Evolutionary conservation across 2,113 vertebrate species (phyloP).

Genomic region (Nesogale talazaci): DNA sequence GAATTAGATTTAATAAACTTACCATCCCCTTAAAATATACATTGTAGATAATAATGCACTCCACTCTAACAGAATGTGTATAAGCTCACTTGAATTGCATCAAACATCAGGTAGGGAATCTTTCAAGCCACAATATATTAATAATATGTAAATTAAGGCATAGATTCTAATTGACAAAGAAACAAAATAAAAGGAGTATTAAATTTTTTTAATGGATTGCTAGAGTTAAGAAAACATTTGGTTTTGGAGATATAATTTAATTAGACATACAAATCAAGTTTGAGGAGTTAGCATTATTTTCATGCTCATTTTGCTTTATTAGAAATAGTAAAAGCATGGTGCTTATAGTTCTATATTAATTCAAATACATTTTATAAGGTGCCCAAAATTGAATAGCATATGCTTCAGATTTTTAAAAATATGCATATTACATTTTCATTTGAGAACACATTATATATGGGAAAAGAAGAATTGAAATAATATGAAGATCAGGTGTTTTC

Average conservation of each 20-base stretch:
- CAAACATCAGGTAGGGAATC: neutral
- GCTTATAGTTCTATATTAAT: neutral
- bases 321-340: slow-evolving; percentile 38
- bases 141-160: neutral
- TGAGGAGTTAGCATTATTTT: slow-evolving; percentile 1
- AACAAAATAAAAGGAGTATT: neutral
- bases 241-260: neutral
- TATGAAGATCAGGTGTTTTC: neutral
- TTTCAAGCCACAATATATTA: neutral
- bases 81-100: neutral
- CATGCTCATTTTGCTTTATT: neutral
- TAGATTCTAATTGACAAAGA: neutral
- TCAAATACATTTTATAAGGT: neutral
- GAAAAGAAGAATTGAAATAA: neutral
- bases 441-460: neutral
- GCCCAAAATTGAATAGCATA: neutral
- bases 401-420: neutral
- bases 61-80: neutral
- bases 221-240: slow-evolving; percentile 14
- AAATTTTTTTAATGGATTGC: neutral
- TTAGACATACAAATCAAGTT: neutral
- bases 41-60: neutral
- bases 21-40: neutral
- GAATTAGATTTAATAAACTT: neutral
- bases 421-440: neutral